These are phyloP conservation scores for Porites divaricata DNA, from an alignment of 92 coral and sea anemone genomes.

Conservation along the genomic window DNA sequence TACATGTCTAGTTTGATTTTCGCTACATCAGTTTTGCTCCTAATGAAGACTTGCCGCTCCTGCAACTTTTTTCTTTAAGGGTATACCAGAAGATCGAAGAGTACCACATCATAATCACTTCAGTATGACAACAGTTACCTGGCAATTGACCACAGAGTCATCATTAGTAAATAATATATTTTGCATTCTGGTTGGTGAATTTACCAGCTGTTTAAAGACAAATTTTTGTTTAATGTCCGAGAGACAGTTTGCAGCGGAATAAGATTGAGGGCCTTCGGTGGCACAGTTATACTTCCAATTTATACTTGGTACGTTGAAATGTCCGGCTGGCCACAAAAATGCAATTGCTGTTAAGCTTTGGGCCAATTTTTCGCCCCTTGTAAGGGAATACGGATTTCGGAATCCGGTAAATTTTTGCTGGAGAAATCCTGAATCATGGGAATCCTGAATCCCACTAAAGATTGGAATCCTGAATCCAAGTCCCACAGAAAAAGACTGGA, in stretches of 20 bases:
- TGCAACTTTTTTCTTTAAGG: background rate
- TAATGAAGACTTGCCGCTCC: background rate
- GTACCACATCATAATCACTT: background rate
- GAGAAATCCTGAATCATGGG: too few relatives aligned
- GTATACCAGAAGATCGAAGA: background rate
- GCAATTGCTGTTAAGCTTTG: too few relatives aligned
- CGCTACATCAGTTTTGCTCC: too few relatives aligned
- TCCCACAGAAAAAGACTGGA: too few relatives aligned
- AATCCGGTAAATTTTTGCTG: too few relatives aligned
- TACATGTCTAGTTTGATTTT: too few relatives aligned
- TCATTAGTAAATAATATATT: background rate
- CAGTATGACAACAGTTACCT: background rate
- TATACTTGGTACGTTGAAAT: too few relatives aligned
- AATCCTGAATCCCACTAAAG: too few relatives aligned
- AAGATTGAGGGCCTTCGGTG: background rate
- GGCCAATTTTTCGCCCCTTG: too few relatives aligned
- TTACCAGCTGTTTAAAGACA: background rate
- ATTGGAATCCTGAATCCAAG: too few relatives aligned
- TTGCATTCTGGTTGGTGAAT: background rate
- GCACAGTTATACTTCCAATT: conserved; percentile 2
- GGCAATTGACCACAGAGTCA: background rate
- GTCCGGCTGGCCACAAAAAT: too few relatives aligned
- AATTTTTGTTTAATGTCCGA: background rate
- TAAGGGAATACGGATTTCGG: too few relatives aligned
- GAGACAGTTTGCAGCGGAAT: background rate